These are phyloP conservation scores for Drosophila setifemur DNA, from an alignment of 1,140 invertebrate species.

Conservation along the genomic window DNA sequence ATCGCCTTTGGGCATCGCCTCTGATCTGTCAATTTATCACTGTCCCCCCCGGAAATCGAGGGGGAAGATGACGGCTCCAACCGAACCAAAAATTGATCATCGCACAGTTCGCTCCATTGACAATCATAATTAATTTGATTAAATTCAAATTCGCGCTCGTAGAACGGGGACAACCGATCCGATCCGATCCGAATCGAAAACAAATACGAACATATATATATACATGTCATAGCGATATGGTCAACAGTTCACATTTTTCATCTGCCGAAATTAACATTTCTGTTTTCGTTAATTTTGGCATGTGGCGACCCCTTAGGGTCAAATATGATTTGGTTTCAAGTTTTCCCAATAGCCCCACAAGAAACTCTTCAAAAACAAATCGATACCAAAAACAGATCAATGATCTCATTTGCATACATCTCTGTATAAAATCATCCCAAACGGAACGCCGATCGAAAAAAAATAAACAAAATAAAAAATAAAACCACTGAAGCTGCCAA, in stretches of 20 bases:
- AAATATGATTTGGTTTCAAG: conserved; percentile 76
- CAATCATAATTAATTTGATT: conserved; percentile 80
- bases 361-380: conserved; percentile 72
- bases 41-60: conserved; percentile 26
- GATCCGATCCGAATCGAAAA: conserved; percentile 11
- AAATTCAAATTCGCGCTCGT: conserved; percentile 71
- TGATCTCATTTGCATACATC: conserved; percentile 78
- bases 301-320: conserved; percentile 72
- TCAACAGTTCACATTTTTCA: conserved; percentile 57
- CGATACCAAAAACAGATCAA: conserved; percentile 80
- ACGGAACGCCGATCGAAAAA: conserved; percentile 22
- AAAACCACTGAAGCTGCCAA: conserved; percentile 54
- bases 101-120: conserved; percentile 56
- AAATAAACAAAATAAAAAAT: background rate
- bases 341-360: no score
- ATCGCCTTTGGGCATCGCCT: conserved; percentile 11
- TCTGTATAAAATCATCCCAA: conserved; percentile 16
- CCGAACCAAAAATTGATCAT: conserved; percentile 37
- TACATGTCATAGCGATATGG: conserved; percentile 39
- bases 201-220: conserved; percentile 25
- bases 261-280: conserved; percentile 71
- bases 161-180: conserved; percentile 47
- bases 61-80: conserved; percentile 10
- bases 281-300: conserved; percentile 66
- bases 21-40: conserved; percentile 75